Base-by-base conservation (phyloP, 2,888 invertebrate genomes). In the Luperina nickerlii region DNA sequence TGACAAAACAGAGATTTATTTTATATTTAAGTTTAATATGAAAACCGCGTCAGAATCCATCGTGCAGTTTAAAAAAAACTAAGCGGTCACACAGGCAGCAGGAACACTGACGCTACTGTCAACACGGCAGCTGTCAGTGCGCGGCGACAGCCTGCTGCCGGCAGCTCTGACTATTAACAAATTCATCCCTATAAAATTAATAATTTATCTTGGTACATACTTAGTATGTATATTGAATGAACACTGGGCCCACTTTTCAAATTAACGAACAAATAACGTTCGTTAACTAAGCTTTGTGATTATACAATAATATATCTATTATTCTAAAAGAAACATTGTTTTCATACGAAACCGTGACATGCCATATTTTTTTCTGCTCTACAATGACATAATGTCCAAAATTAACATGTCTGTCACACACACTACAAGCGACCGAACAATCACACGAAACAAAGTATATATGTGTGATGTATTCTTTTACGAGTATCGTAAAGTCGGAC, bases 351-450 rank as follows among this genome's bases (percentile, higher is more conserved):
- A 18, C 13, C 65, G 65, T 57, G 48, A 73, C 80, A 54, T 62
- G 68, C 45, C 72, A 57, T 73, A 32, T 67, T 70, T 66, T 76
- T 74, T 68, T 60, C 20, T 71, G 79, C 45, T 51, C 32, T 57
- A 62, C 60, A 70, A 54, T 86, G 74, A 80, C 72, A 80, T 86
- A 85, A 85, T 63, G 27, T 63, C n/a, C 73, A 24, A 75, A 85
- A 81, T 78, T 73, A 79, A 70, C 70, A 65, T 13, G 54, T 63
- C 42, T 63, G 71, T 38, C 67, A n/a, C 57, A 78, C 63, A 63
- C 66, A 74, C 45, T 15, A 57, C n/a, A 9, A 27, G 32, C 65
- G 38, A 66, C n/a, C n/a, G 38, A 24, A 81, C 66, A 70, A 78
- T 69, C 42, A 20, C 38, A 76, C 62, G 42, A 72, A 32, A 81